Conservation (phyloP, 2,888 invertebrate species). For the Platycnemis pennipes region DNA sequence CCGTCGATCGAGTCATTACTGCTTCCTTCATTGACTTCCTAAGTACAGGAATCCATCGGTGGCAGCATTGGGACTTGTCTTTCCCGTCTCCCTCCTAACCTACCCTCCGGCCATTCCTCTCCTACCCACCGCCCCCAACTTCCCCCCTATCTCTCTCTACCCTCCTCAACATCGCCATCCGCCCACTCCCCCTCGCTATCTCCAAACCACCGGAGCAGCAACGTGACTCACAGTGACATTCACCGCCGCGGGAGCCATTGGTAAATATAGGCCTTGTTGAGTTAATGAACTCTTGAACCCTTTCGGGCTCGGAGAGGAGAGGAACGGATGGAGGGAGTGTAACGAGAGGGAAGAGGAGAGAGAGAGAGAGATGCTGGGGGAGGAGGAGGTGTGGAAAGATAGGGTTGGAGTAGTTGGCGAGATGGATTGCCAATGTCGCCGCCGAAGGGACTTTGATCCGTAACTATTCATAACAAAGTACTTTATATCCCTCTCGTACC, state of each 20-base stretch:
- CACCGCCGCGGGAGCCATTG: slow-evolving; percentile 32
- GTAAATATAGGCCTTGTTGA: slow-evolving; percentile 26
- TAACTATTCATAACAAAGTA: slow-evolving; percentile 25
- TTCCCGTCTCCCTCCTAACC: neutral
- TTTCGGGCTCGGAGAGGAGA: neutral
- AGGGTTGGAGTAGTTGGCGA: neutral
- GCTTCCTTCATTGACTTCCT: slow-evolving; percentile 7
- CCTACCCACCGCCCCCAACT: neutral
- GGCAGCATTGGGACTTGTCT: neutral
- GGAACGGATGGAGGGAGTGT: neutral
- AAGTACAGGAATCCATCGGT: neutral
- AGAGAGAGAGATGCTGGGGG: neutral
- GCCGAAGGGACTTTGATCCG: slow-evolving; percentile 16
- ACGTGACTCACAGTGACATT: slow-evolving; percentile 23
- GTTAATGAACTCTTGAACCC: slow-evolving; percentile 35
- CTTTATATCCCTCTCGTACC: neutral
- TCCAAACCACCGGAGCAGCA: neutral
- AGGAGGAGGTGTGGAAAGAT: neutral
- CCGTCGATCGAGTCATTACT: neutral
- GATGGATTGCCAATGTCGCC: neutral
- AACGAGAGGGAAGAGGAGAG: neutral
- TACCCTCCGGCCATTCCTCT: neutral
- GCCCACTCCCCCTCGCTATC: neutral
- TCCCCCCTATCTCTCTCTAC: neutral
- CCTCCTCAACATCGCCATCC: neutral